A percentile compares a stretch with the other conserved stretches of the same genome.
Evolutionary conservation across 2,888 invertebrate genomes (phyloP).

Genomic region (Euproctis similis): DNA sequence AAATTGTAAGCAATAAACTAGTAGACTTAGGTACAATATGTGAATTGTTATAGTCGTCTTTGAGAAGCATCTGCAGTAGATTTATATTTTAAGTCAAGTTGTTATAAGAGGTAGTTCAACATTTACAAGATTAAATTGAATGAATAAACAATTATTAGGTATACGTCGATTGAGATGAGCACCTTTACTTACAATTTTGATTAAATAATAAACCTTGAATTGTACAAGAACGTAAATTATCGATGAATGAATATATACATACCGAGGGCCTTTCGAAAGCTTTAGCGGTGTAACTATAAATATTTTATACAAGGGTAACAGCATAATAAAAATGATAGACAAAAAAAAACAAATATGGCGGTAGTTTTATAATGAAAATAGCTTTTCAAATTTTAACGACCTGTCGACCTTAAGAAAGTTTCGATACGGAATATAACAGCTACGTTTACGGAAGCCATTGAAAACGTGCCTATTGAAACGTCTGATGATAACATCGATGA

Average conservation of each 20-base stretch:
- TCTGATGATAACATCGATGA: conserved; percentile 39
- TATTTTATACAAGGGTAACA: conserved; percentile 61
- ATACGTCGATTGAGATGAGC: conserved; percentile 14
- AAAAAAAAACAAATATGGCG: conserved; percentile 49
- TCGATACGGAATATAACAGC: too few species aligned
- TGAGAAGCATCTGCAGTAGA: conserved; percentile 38
- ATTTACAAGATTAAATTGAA: conserved; percentile 16
- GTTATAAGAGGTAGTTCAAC: conserved; percentile 26
- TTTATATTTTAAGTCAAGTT: conserved; percentile 62
- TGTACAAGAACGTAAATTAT: conserved; percentile 8
- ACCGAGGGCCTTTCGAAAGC: conserved; percentile 50
- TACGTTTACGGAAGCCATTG: conserved; percentile 63
- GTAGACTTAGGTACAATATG: conserved; percentile 46
- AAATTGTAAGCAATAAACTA: conserved; percentile 58
- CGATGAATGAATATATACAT: conserved; percentile 26
- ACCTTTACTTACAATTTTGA: conserved; percentile 15
- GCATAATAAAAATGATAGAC: conserved; percentile 64
- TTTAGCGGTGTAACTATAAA: conserved; percentile 40
- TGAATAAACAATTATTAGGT: conserved; percentile 11
- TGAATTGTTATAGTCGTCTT: conserved; percentile 40
- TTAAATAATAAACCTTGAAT: conserved; percentile 27
- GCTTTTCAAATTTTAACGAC: conserved; percentile 66
- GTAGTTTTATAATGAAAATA: conserved; percentile 56
- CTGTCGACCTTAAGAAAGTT: conserved; percentile 64
- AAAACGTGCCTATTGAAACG: conserved; percentile 31